Evolutionary conservation across 2,888 invertebrate genomes (phyloP), one percentile per base, ranked within the genome.

Genomic region (Pseudanteris insignis): DNA sequence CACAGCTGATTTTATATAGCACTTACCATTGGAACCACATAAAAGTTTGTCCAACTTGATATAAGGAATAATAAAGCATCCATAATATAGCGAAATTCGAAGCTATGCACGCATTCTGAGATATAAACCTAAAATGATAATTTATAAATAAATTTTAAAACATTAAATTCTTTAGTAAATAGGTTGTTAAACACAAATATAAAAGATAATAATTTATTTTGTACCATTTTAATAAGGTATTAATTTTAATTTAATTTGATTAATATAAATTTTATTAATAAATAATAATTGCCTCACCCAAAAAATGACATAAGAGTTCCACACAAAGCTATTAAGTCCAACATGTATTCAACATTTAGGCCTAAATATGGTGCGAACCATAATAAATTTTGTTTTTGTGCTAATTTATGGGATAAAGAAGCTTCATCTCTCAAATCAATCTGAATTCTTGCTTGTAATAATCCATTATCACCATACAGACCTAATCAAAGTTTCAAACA

Each of bases 41-140:
- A 77, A 91, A 91, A 36, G 86, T 85, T 78, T 89, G 89, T 9
- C 90, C 90, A 66, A 90, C 85, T 82, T 89, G 88, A 71, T 86
- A 88, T n/a, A 90, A 74, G 0, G 90, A 90, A 70, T 86, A 86
- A 77, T 90, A 91, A 1, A 88, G 75, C 9, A 85, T 81, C 89
- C 89, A 90, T 14, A 91, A 79, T 2, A 84, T 76, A 12, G 84
- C 82, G 77, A 88, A 90, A 29, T 84, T 79, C 13, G 87, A 83
- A 28, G 85, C 82, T 2, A 84, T 83, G 68, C 87, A 86, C 69
- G 83, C 84, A 69, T 81, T 84, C 69, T 86, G 85, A 0, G 85
- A 85, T 11, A 86, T 77, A 71, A 87, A 85, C 50, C 87, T 87
- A 72, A 12, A 77, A 73, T 55, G 44, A 54, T 71, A 13, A 46